Percentiles rank a stretch among this genome's conserved stretches.
Evolutionary conservation across 1,140 invertebrate genomes (phyloP).

Genomic region (Acromyrmex heyeri): DNA sequence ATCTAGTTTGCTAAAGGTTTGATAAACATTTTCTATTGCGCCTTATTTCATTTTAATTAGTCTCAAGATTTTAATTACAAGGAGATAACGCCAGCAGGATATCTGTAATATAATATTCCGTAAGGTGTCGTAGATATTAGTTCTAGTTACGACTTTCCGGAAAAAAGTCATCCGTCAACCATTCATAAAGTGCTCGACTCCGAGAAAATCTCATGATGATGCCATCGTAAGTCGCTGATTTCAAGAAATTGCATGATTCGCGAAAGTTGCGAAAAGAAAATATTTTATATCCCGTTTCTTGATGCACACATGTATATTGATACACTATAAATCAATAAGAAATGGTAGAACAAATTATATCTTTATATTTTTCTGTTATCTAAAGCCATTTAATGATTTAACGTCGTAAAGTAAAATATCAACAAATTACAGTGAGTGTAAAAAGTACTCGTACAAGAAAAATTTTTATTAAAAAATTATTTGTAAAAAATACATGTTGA

Average conservation of each 20-base stretch:
- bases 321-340: neutral
- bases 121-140: constrained; percentile 1
- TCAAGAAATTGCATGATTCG: constrained; percentile 27
- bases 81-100: neutral
- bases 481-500: no score
- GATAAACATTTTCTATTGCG: neutral
- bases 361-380: neutral
- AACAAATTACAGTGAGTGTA: neutral
- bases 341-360: neutral
- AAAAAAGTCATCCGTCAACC: constrained; percentile 15
- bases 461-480: no score
- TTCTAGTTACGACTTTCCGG: constrained; percentile 25
- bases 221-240: neutral
- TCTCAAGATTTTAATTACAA: constrained; percentile 9
- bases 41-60: constrained; percentile 11
- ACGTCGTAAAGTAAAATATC: neutral
- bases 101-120: neutral
- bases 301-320: no score
- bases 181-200: constrained; percentile 1
- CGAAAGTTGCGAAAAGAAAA: neutral
- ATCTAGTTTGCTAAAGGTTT: neutral
- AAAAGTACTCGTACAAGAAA: no score
- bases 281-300: neutral
- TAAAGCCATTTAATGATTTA: neutral
- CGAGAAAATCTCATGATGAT: constrained; percentile 7